Evolutionary conservation across 1,140 invertebrate species (phyloP), one percentile per base, ranked within the genome.

Genomic region (Pseudomyrmex cubaensis): DNA sequence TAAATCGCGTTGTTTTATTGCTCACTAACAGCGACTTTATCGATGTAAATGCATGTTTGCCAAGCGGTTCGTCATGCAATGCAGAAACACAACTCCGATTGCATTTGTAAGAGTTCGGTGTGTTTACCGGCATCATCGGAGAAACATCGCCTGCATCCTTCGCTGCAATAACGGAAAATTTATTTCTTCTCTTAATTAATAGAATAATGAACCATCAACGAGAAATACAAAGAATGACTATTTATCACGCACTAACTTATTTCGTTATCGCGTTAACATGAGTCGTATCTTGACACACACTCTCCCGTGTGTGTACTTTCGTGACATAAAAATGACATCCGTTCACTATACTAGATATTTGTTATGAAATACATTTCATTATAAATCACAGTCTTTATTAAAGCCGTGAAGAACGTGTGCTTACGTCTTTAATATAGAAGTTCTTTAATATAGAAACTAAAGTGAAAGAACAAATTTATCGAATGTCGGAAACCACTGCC

Each of bases 1-100:
- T 54, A 63, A 52, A 54, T 76, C 61, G 13, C 10, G 22, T 76
- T 62, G 22, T 62, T 76, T 76, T 76, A 76, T 44, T 35, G 25
- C n/a, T 2, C 7, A 7, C 46, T 17, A 46, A 63, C 57, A 62
- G 44, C 48, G 22, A 44, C 52, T 13, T 12, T 76, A 63, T 61
- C 44, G 15, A 54, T 17, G 25, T 44, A 64, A 63, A 74, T 62
- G 57, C 13, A 50, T 2, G 17, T 59, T 73, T 3, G 17, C 2
- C 35, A 46, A 48, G 17, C 17, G 2, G 22, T n/a, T 9, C 52
- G n/a, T 35, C 59, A 63, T 54, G 46, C 22, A 12, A 63, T n/a
- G 25, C 13, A 54, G 25, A 35, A 54, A 54, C 61, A 13, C 15
- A 9, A 15, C 22, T 61, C 25, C 54, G 48, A 22, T 20, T 62